Base-by-base conservation (phyloP, 1,140 invertebrate species). In the Brachionus plicatilis region DNA sequence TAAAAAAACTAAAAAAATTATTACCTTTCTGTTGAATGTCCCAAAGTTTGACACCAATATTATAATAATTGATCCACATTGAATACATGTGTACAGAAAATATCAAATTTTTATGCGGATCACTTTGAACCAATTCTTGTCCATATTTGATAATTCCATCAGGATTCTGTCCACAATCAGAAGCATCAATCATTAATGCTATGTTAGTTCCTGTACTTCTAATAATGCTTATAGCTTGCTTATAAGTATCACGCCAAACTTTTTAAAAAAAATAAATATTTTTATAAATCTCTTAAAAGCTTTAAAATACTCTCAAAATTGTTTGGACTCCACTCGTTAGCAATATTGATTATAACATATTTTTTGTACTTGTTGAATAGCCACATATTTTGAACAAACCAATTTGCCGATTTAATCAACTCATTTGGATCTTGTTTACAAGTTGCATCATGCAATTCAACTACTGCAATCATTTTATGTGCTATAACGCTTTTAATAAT, bases 31-130 rank as follows among this genome's bases (percentile, higher is more conserved):
- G 68, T 72, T 72, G 68, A 72, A 76, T 76, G 11, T 76, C 72
- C 72, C 72, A 76, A 9, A 76, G 27, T 50, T 76, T 76, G 3
- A 8, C 27, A 29, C 72, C 72, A 76, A 76, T 76, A 37, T 76
- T 76, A 50, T 76, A 76, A 76, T 76, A 50, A 12, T n/a, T 76
- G n/a, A 76, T 76, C 72, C 72, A 76, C 72, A 76, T 76, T 9
- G 43, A 45, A 50, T 76, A 76, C 72, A 76, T 76, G 8, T 76
- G 72, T 1, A 76, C 72, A 3, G 72, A 76, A 27, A 76, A 76
- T 14, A 76, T 76, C 11, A 76, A 47, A 76, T 50, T 76, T 50
- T 76, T 47, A 0, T 14, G 27, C 20, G 72, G 72, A 27, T 76
- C 72, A 76, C 27, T 24, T 76, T 53, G 72, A 5, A 76, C 43